phyloP scores from a whole-genome alignment of 2,888 invertebrate genomes.

The Cordylochernes scorpioides region DNA sequence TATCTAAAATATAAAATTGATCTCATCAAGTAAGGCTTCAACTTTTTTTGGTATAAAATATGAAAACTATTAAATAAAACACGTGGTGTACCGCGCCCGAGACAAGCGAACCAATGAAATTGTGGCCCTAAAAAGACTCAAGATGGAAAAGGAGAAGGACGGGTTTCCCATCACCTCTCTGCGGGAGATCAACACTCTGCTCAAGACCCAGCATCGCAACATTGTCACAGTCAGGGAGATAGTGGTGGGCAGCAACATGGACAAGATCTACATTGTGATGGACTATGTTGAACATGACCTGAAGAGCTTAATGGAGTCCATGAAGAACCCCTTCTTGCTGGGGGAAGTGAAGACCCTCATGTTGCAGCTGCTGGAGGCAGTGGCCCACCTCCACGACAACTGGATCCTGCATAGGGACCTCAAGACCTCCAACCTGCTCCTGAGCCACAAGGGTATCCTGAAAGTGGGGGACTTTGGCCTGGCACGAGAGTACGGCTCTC shows the following conservation, averaged over 20 bases:
- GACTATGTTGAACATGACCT: conserved; percentile 98
- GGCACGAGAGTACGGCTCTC: conserved; percentile 91
- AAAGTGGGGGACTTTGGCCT: conserved; percentile 67
- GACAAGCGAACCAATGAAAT: too few species aligned
- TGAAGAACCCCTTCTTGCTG: conserved; percentile 37
- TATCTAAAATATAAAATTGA: too few species aligned
- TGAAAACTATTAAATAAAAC: too few species aligned
- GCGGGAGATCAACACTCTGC: conserved; percentile 83
- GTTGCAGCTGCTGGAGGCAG: conserved; percentile 66
- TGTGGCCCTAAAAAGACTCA: conserved; percentile 84
- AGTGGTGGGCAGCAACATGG: conserved; percentile 97
- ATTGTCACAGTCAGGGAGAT: conserved; percentile 90
- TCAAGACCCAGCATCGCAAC: conserved; percentile 85
- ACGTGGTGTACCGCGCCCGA: too few species aligned
- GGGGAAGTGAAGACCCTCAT: conserved; percentile 81
- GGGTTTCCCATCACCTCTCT: conserved; percentile 97
- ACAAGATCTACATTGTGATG: conserved; percentile 70
- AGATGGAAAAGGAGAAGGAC: conserved; percentile 99
- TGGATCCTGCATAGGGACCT: conserved; percentile 97
- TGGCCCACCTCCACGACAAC: conserved; percentile 88
- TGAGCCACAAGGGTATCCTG: conserved; percentile 55
- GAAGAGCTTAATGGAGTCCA: conserved; percentile 90
- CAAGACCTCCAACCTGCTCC: conserved; percentile 81
- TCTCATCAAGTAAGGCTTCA: too few species aligned
- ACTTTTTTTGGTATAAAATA: too few species aligned